Evolutionary conservation across 2,113 vertebrate genomes (phyloP).

Genomic region (human (Homo sapiens)): DNA sequence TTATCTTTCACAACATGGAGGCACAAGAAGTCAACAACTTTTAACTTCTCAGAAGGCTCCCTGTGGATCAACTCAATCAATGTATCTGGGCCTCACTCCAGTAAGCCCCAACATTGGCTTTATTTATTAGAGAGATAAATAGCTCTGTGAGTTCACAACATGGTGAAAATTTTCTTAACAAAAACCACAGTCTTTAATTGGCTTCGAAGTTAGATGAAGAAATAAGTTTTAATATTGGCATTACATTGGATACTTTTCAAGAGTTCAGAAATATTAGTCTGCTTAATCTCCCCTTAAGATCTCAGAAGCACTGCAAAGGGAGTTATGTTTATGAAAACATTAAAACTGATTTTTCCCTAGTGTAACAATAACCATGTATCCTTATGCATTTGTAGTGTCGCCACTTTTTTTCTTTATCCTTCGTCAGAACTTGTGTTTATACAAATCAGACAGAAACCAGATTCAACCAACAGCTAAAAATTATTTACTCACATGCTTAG

Average conservation of each 20-base stretch:
- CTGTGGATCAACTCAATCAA: background rate
- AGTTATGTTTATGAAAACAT: conserved; percentile 30
- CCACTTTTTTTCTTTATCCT: conserved; percentile 15
- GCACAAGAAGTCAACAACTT: background rate
- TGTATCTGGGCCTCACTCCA: background rate
- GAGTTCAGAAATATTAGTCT: conserved; percentile 28
- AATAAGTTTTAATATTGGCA: conserved; percentile 26
- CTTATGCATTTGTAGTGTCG: background rate
- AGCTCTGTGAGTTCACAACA: background rate
- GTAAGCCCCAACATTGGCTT: background rate
- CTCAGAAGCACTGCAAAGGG: background rate
- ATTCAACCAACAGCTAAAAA: background rate
- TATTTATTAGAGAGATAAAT: background rate
- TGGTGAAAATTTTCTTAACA: background rate
- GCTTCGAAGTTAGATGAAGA: background rate
- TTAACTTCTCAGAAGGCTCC: background rate
- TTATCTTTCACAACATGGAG: background rate
- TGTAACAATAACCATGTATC: background rate
- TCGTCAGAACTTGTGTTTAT: conserved; percentile 21
- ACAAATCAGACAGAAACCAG: background rate
- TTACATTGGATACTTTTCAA: background rate
- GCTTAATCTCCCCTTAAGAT: background rate
- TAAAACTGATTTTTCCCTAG: background rate
- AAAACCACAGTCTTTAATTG: background rate
- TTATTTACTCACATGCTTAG: background rate